Evolutionary conservation across 2,888 invertebrate genomes (phyloP), one percentile per base, ranked within the genome.

Genomic region (Coelogynopora nodosa): DNA sequence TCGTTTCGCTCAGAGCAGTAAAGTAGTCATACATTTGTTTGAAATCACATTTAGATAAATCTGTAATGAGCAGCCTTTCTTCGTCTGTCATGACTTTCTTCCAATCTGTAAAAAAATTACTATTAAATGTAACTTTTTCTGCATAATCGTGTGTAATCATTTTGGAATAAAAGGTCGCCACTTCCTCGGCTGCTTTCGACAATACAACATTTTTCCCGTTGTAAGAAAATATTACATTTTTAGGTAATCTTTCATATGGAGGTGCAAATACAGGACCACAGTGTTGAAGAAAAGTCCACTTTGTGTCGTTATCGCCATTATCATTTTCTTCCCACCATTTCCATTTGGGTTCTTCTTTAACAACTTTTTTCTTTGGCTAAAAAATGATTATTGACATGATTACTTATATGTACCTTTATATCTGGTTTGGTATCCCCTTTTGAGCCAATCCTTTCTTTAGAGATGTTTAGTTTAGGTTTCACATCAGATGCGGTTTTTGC

Each of bases 71-170:
- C 88, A 95, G 94, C 88, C 94, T 93, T 93, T 99, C 99, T 88
- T 95, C 94, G 18, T 94, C 93, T 0, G 95, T 96, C 99, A 99
- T 99, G 0, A 94, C 93, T 92, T 88, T 0, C 86, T 96, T 94
- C 96, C 98, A 98, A 91, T 98, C 98, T 90, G 95, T 95, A 92
- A 99, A 96, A 93, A 99, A 99, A 92, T 99, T 99, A 31, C 94
- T 95, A 91, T 99, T 99, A 93, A 99, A 99, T 85, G 94, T 94
- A 26, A 95, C 94, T 92, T 97, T 97, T 2, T 96, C 95, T n/a
- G 97, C 97, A 91, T 99, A 99, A 90, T 99, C 99, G 91, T 99
- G 98, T 89, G 98, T 98, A 89, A 99, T 93, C 97, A 99, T 98
- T 89, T 95, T 94, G 0, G 96, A 97, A 92, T 99, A 99, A 91